Evolutionary conservation across 2,113 vertebrate species (phyloP).

Genomic region (Micronycteris hirsuta): DNA sequence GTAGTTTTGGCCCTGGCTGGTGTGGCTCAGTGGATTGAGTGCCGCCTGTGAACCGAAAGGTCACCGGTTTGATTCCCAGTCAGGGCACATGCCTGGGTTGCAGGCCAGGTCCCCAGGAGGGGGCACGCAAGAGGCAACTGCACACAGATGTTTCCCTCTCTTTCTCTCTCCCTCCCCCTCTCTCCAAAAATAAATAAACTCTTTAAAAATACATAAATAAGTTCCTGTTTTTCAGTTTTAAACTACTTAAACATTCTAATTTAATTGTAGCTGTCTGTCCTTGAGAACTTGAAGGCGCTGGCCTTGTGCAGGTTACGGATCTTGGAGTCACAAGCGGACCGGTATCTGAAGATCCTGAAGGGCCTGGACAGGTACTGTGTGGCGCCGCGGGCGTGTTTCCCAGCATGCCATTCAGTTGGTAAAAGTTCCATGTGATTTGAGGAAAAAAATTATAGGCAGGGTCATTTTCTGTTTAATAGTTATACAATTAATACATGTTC

Average conservation of each 20-base stretch:
- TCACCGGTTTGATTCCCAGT: too few species aligned
- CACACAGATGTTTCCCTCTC: too few species aligned
- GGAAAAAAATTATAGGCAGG: background rate
- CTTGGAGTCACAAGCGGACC: slow-evolving; percentile 60
- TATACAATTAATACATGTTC: background rate
- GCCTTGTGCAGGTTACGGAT: slow-evolving; percentile 67
- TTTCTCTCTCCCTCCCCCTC: too few species aligned
- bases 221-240: background rate
- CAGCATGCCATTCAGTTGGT: too few species aligned
- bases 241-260: background rate
- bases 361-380: slow-evolving; percentile 61
- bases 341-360: slow-evolving; percentile 69
- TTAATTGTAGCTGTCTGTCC: slow-evolving; percentile 76
- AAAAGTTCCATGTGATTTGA: background rate
- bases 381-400: rapidly evolving
- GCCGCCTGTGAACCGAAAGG: too few species aligned
- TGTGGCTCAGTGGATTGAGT: too few species aligned
- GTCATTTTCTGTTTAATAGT: background rate
- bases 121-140: too few species aligned
- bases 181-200: too few species aligned
- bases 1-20: background rate
- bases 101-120: too few species aligned
- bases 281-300: slow-evolving; percentile 76
- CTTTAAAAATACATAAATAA: too few species aligned
- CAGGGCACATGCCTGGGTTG: too few species aligned